Conservation (phyloP, 2,888 invertebrate species). For the Drosophila pegasa region DNA sequence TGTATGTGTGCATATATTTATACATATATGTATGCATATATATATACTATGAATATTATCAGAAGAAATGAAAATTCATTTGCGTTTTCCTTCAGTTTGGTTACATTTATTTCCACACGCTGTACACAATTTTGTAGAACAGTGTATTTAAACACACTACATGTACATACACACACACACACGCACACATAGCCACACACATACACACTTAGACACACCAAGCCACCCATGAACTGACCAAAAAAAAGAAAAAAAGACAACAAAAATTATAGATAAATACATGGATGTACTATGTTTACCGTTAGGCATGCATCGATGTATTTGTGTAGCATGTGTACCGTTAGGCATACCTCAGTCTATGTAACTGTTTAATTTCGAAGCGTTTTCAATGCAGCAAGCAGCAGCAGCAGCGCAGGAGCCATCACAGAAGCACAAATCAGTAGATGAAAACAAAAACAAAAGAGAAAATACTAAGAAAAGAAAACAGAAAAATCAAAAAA, state of each 20-base stretch:
- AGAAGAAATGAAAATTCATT: slow-evolving; percentile 36
- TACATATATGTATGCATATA: slow-evolving; percentile 35
- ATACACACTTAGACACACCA: slow-evolving; percentile 19
- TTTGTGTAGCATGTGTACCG: slow-evolving; percentile 26
- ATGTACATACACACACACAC: slow-evolving; percentile 53
- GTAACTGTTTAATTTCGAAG: slow-evolving; percentile 51
- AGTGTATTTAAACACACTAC: slow-evolving; percentile 40
- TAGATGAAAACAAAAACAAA: slow-evolving; percentile 43
- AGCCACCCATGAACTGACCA: slow-evolving; percentile 67
- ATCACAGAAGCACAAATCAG: slow-evolving; percentile 74
- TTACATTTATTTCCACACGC: slow-evolving; percentile 50
- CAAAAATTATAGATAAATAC: slow-evolving; percentile 26
- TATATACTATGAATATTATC: slow-evolving; percentile 66
- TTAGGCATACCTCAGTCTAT: slow-evolving; percentile 49
- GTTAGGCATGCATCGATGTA: slow-evolving; percentile 48
- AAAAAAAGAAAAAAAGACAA: slow-evolving; percentile 17
- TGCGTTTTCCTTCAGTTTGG: slow-evolving; percentile 66
- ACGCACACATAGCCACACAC: slow-evolving; percentile 12
- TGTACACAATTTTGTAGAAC: slow-evolving; percentile 27
- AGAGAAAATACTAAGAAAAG: slow-evolving; percentile 12
- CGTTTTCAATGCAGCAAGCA: slow-evolving; percentile 48
- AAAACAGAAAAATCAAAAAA: slow-evolving; percentile 14
- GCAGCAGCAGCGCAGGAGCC: slow-evolving; percentile 67
- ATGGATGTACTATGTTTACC: slow-evolving; percentile 45
- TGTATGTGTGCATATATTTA: slow-evolving; percentile 8